Evolutionary conservation across 2,888 invertebrate species (phyloP).

Genomic region (Caenorhabditis sp.): DNA sequence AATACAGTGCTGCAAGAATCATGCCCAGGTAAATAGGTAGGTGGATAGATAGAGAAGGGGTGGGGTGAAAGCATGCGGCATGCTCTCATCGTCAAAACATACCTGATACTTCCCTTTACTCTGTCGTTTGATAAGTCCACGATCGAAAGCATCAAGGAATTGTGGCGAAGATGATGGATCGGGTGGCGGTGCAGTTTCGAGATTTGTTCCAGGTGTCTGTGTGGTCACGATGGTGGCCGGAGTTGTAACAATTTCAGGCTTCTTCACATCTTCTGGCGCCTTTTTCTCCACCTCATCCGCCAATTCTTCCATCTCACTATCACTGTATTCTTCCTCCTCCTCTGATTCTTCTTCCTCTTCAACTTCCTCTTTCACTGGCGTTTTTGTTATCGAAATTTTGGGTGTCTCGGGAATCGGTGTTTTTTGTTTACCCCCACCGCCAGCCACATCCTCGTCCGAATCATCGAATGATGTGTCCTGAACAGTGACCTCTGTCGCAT

Average conservation of each 20-base stretch:
- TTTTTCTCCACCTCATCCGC: constrained; percentile 63
- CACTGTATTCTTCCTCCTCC: constrained; percentile 60
- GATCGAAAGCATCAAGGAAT: constrained; percentile 64
- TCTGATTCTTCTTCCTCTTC: constrained; percentile 30
- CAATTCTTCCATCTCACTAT: constrained; percentile 68
- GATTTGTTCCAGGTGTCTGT: constrained; percentile 6
- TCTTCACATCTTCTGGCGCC: constrained; percentile 25
- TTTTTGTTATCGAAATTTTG: constrained; percentile 12
- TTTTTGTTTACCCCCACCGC: neutral
- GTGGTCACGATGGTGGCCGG: too few species aligned
- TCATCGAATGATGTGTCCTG: constrained; percentile 53
- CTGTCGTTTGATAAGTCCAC: constrained; percentile 67
- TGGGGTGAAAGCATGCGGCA: constrained; percentile 11
- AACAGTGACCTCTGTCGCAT: constrained; percentile 54
- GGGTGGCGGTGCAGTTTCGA: constrained; percentile 47
- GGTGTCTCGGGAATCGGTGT: neutral
- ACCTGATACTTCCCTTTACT: constrained; percentile 70
- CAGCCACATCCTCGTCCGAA: neutral
- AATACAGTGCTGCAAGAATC: constrained; percentile 33
- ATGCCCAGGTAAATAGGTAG: too few species aligned
- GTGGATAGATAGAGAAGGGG: constrained; percentile 18
- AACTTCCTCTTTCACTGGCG: constrained; percentile 33
- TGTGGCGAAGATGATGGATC: constrained; percentile 52
- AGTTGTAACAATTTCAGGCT: constrained; percentile 6
- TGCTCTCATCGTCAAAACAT: too few species aligned